Base-by-base conservation (phyloP, 1,140 invertebrate genomes). In the Drosophila rufa region DNA sequence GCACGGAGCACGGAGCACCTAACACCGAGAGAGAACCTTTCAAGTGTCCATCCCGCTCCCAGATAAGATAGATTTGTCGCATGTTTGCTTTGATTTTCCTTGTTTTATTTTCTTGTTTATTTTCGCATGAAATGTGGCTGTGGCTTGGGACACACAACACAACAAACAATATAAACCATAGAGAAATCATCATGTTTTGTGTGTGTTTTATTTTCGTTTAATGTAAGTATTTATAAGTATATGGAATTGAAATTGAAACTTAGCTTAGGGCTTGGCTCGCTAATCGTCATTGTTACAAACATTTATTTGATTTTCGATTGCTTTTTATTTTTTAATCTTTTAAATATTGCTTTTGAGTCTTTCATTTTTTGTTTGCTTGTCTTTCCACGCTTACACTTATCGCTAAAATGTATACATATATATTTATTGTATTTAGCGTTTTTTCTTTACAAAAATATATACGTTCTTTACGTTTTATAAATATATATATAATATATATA, bases 261-360 rank as follows among this genome's bases (percentile, higher is more conserved):
- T 73, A 58, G 38, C 45, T 57, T 71, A 67, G 67, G 66, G 67
- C 67, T 70, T 67, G 62, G 67, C 67, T 70, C 67, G 67, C 43
- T 67, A 33, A 64, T 69, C 66, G 59, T 36, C 12, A 53, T 43
- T 76, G 58, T 74, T 57, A 68, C 64, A 75, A 82, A 82, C 74
- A 65, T 77, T 80, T 46, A 58, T 59, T 69, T 70, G 56, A 61
- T 77, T 78, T 68, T 75, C 58, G 64, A 48, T 65, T 64, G 58
- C 67, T 70, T 56, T 40, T 33, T 65, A 22, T 61, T 50, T 19
- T 27, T 65, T 65, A 25, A 8, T 64, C 65, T 74, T 68, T 62
- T 47, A 71, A 79, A 91, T 91, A 91, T 91, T 91, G 86, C 82
- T 91, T 91, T 91, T 91, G 86, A 91, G 86, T 91, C 86, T 91